Base-by-base conservation (phyloP, 92 coral and sea anemone genomes). In the Zoanthus sociatus region DNA sequence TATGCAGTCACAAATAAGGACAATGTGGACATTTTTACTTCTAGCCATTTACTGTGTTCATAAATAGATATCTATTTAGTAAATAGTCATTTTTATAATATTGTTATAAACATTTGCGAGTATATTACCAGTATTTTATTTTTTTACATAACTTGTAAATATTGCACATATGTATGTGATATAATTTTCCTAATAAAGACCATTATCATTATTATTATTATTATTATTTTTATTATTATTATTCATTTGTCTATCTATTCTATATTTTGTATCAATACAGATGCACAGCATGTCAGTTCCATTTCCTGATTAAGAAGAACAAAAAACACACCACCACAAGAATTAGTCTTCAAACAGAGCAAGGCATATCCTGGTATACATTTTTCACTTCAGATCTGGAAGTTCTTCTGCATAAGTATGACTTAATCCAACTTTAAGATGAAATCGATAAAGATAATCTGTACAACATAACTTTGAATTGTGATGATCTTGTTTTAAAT, bases 401-500 rank as follows among this genome's bases (percentile, higher is more conserved):
- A 5, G 64, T 58, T 58, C 64, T 58, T 58, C 64, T 58, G 64
- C 71, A 66, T 66, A 66, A 66, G 71, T 66, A 66, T 66, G 71
- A 66, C 71, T 37, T 37, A 31, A 66, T 10, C 37, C 71, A 66
- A n/a, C 71, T 26, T 37, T 66, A 20, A 66, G 71, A 66, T 66
- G 77, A 72, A 72, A 72, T 72, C 54, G 77, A 72, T 72, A 17
- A 37, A 72, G 77, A 72, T 37, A 72, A 72, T 50, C 77, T 72
- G 47, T 72, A 53, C 77, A 45, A 72, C 77, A 72, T 31, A 37
- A 37, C 37, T 72, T 72, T 72, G 77, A 72, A 58, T 70, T 70
- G 75, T 30, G 75, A 70, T 17, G 75, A 50, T 72, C 77, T 72
- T 33, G 77, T 72, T 72, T 72, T 72, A 72, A 72, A 72, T 31